Base-by-base conservation (phyloP, 2,888 invertebrate species). In the Agonopterix heracliana region DNA sequence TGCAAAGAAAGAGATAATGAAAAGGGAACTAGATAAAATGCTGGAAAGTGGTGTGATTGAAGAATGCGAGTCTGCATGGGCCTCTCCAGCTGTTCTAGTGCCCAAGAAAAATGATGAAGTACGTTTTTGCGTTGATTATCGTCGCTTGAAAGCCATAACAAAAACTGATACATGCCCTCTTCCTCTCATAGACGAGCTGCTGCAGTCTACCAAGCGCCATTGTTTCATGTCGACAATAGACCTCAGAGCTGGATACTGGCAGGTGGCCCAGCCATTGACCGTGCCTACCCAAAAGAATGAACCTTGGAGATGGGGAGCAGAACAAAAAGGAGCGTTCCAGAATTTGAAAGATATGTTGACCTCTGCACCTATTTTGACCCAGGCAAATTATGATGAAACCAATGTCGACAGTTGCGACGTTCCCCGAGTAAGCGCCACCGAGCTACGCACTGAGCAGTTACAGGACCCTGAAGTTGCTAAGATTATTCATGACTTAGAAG, bases 11-110 rank as follows among this genome's bases (percentile, higher is more conserved):
- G 53, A 47, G 5, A 43, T 56, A 1, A 54, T 61, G 48, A 13
- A 34, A 2, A 36, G 35, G 3, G 54, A 74, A 52, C 42, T 77
- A 1, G 61, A 66, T 9, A 51, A 56, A 42, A 65, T 76, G 68
- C 45, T 73, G 3, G 41, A 56, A 3, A 60, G 66, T 3, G 68
- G 55, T 0, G 57, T 78, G 0, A 71, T 78, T 1, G 74, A 78
- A 50, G 71, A 74, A 43, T 66, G 68, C 46, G 74, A 74, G 47
- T 73, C 71, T 0, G 64, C 72, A 1, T 78, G 73, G 74, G 57
- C 66, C 8, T 8, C 41, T 8, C 41, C 41, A n/a, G 42, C 17
- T 9, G 14, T 42, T n/a, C 9, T 42, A 11, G 42, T 42, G 9
- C 13, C 14, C 3, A 42, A 42, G 51, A 9, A 42, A 49, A 49